phyloP scores from a whole-genome alignment of 2,888 invertebrate genomes.

The Agrotis segetum region DNA sequence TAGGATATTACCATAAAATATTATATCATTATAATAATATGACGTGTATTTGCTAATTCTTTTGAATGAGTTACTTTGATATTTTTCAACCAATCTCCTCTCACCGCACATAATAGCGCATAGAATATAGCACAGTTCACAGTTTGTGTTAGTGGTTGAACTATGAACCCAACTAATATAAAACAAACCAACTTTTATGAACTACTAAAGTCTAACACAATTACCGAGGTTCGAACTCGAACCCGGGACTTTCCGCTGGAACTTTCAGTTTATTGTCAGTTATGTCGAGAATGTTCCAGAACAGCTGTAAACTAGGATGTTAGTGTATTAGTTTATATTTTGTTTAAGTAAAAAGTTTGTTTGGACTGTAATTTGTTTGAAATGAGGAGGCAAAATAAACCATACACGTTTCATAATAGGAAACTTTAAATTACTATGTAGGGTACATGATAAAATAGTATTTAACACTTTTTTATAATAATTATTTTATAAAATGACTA shows the following conservation, averaged over 20 bases:
- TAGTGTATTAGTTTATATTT: slow-evolving; percentile 19
- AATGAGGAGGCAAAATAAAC: background rate
- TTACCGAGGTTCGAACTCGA: slow-evolving; percentile 33
- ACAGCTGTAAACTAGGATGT: slow-evolving; percentile 16
- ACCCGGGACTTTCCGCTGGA: slow-evolving; percentile 17
- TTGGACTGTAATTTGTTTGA: background rate
- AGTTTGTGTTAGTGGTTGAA: background rate
- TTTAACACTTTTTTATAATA: too few relatives aligned
- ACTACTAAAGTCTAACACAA: slow-evolving; percentile 25
- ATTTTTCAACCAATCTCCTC: too few relatives aligned
- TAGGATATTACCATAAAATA: too few relatives aligned
- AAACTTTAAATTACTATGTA: too few relatives aligned
- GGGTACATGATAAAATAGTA: too few relatives aligned
- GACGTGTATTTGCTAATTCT: too few relatives aligned
- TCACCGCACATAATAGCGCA: background rate
- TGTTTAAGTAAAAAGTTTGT: slow-evolving; percentile 10
- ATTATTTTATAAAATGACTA: too few relatives aligned
- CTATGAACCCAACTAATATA: slow-evolving; percentile 12
- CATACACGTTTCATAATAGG: too few relatives aligned
- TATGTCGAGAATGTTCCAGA: slow-evolving; percentile 30
- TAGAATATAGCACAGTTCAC: background rate
- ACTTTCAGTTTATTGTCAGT: slow-evolving; percentile 29
- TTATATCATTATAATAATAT: too few relatives aligned
- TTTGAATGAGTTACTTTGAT: too few relatives aligned
- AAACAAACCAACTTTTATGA: slow-evolving; percentile 11